Base-by-base conservation (phyloP, 2,113 vertebrate species). In the Poeciliopsis prolifica region DNA sequence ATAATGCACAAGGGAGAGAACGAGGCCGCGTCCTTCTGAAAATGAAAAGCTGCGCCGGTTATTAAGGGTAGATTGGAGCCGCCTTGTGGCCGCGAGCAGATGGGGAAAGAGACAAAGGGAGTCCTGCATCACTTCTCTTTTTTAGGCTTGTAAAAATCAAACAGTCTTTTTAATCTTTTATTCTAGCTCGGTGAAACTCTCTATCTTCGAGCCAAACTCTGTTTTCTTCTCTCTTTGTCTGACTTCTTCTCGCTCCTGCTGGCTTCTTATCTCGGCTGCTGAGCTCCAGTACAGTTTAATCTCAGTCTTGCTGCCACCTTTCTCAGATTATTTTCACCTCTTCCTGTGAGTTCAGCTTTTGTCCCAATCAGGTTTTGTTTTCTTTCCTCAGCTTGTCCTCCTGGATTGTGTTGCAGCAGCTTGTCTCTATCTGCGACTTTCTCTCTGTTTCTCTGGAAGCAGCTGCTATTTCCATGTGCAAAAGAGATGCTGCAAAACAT, bases 31-130 rank as follows among this genome's bases (percentile, higher is more conserved):
- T 79, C 61, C 63, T 29, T 81, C 83, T 82, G 81, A 67, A 80
- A 85, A 85, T 79, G 83, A 88, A 87, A 84, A 75, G 86, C 83
- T 29, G 40, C 14, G 64, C 12, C 65, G 28, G 80, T 82, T 88
- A 70, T 81, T 75, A 35, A 77, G 81, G 70, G 51, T 70, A 79
- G 82, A 82, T 66, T 24, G 72, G 22, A 30, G 83, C 29, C 22
- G 73, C 68, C 77, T 26, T 63, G 70, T 69, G 77, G 72, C 78
- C 37, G 5, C 14, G 11, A 85, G 72, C 70, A 2, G 30, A 62
- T 60, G 4, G 17, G 42, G 61, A 15, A 19, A 13, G 42, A 58
- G 51, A 60, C 74, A 66, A 70, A 33, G 75, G 22, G 22, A 64
- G 31, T 62, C 65, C 15, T 74, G 70, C 78, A 64, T 75, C 79